Conservation (phyloP, 2,113 vertebrate genomes). For the Atlantisia rogersi region DNA sequence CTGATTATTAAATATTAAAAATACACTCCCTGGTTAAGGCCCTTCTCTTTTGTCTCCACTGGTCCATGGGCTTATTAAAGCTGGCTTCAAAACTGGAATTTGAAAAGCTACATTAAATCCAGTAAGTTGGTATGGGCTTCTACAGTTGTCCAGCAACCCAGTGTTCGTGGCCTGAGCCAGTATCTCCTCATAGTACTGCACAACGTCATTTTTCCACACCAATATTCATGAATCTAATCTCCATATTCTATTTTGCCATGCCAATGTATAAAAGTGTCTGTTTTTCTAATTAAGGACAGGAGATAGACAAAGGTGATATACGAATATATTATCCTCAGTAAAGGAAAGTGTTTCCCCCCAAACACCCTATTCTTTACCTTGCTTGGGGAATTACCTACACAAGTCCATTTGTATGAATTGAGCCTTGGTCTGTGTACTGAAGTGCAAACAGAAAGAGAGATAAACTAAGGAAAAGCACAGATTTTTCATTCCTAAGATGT, state of each 20-base stretch:
- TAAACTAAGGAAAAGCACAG: neutral
- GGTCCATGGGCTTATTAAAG: neutral
- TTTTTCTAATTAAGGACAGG: neutral
- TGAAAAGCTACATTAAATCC: neutral
- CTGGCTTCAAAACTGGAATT: neutral
- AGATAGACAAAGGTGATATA: neutral
- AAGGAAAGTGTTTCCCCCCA: neutral
- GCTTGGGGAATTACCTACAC: neutral
- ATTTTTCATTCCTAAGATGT: neutral
- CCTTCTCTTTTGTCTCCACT: fast-evolving
- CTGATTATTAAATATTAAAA: neutral
- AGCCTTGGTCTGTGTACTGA: neutral
- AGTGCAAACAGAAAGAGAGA: neutral
- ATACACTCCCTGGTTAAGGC: neutral
- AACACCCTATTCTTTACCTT: neutral
- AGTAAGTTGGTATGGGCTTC: neutral
- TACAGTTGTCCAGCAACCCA: neutral
- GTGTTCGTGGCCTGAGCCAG: neutral
- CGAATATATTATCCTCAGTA: neutral
- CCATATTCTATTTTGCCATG: neutral
- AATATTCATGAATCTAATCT: neutral
- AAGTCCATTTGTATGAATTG: neutral
- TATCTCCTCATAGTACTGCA: neutral
- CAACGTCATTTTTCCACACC: neutral
- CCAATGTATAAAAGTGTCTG: neutral